Evolutionary conservation across 2,797 vertebrate genomes (phyloP).

Genomic region (Luscinia megarhynchos): DNA sequence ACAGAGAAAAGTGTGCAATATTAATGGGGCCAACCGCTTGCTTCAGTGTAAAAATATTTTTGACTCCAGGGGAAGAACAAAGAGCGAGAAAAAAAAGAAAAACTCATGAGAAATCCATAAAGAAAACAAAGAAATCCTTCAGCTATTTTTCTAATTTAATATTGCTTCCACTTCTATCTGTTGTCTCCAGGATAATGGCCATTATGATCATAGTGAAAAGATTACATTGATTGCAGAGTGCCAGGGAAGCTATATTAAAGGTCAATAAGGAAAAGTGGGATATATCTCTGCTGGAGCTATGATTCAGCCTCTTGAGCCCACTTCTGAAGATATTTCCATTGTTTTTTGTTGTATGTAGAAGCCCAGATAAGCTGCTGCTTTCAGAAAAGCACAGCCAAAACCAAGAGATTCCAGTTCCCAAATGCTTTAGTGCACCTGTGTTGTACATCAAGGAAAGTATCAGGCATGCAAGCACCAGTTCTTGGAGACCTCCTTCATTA

Average conservation of each 20-base stretch:
- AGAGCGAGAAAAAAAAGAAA: not conserved
- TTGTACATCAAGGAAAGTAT: not conserved
- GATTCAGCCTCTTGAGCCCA: slow-evolving; percentile 54
- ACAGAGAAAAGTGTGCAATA: slow-evolving; percentile 51
- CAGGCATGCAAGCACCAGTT: not conserved
- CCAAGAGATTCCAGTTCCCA: not conserved
- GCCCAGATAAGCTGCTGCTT: not conserved
- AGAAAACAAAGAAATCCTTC: slow-evolving; percentile 68
- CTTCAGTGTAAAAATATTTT: slow-evolving; percentile 54
- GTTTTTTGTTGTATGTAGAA: slow-evolving; percentile 23
- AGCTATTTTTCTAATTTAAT: slow-evolving; percentile 67
- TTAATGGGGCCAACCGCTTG: slow-evolving; percentile 66
- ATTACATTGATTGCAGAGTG: slow-evolving; percentile 58
- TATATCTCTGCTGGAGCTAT: slow-evolving; percentile 52
- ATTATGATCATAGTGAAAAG: slow-evolving; percentile 52
- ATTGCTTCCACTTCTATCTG: slow-evolving; percentile 47
- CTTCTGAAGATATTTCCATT: slow-evolving; percentile 34
- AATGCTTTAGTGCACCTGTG: not conserved
- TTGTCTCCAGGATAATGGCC: slow-evolving; percentile 48
- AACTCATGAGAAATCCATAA: slow-evolving; percentile 36
- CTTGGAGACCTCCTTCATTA: not conserved
- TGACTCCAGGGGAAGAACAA: slow-evolving; percentile 28
- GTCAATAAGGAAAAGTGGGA: slow-evolving; percentile 61
- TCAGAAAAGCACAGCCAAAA: not conserved
- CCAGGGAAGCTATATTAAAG: slow-evolving; percentile 57